Conservation (phyloP, 2,113 vertebrate genomes). For the Oreochromis spilurus region DNA sequence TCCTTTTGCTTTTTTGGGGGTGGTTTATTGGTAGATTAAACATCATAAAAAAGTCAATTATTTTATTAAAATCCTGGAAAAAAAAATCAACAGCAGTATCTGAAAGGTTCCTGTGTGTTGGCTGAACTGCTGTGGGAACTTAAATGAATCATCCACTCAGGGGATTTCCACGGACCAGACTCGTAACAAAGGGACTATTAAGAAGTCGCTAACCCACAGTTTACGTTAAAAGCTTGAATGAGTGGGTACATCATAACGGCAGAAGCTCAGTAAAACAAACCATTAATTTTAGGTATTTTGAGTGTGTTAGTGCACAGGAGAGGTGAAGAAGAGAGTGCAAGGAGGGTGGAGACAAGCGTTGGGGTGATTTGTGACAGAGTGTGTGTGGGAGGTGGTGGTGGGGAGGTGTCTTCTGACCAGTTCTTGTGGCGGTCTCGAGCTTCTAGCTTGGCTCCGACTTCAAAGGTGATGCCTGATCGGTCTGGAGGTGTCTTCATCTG, state of each 20-base stretch:
- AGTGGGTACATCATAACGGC: background rate
- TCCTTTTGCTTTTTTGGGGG: background rate
- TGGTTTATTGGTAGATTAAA: background rate
- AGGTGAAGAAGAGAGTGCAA: background rate
- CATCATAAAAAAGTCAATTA: background rate
- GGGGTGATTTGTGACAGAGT: background rate
- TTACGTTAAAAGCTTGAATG: background rate
- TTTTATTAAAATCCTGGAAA: background rate
- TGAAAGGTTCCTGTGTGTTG: background rate
- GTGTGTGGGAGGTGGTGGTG: background rate
- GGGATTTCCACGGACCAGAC: background rate
- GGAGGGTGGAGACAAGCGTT: background rate
- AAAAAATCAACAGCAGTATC: background rate
- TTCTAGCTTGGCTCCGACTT: constrained; percentile 95
- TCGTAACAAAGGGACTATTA: background rate
- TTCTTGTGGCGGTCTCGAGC: constrained; percentile 95
- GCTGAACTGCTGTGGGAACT: background rate
- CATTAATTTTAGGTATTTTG: background rate
- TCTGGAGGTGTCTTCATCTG: constrained; percentile 97
- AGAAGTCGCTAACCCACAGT: background rate
- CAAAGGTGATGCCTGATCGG: constrained; percentile 92
- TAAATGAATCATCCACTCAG: background rate
- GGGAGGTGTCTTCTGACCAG: constrained; percentile 72
- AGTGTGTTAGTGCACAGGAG: background rate
- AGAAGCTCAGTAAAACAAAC: background rate